Base-by-base conservation (phyloP, 2,888 invertebrate genomes). In the Drosophila paranaensis region DNA sequence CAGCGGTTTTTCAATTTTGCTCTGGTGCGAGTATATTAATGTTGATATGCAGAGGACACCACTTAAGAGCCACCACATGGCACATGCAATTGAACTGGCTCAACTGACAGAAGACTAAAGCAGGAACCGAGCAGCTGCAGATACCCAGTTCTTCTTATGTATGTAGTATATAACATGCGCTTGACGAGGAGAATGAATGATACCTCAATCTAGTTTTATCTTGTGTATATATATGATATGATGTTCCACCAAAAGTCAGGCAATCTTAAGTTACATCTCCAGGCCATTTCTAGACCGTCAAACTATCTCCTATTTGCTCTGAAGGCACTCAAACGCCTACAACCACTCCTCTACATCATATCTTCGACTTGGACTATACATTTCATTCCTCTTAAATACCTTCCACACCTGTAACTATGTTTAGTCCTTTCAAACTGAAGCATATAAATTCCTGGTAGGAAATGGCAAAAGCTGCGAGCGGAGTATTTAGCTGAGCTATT, bases 1-100 rank as follows among this genome's bases (percentile, higher is more conserved):
- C 64, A 48, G 72, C 64, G 72, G 61, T 35, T 65, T 74, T 58
- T 58, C 74, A 65, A 65, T 72, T 74, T 65, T 35, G 20, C 30
- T 40, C 39, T 20, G 43, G n/a, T 33, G 13, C 37, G 40, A 60
- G 54, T 65, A 16, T 73, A 73, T 77, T 72, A 74, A 72, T 64
- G 53, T 40, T 27, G 45, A 48, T 63, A 42, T 30, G 50, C 16
- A 40, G 14, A 42, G 69, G 46, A 20, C 53, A 50, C 13, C 56
- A 75, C 37, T 61, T 61, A 57, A 39, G 33, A 45, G 16, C 13
- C 11, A 13, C 27, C 20, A 3, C 20, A 20, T 16, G 39, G n/a
- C 66, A 54, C 10, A 37, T 37, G 39, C 6, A 16, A 40, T n/a
- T 25, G 35, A 35, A 35, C 13, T 30, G 30, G 30, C 6, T 20